These are phyloP conservation scores for Nephotettix cincticeps DNA, from an alignment of 1,140 invertebrate genomes.

Conservation along the genomic window DNA sequence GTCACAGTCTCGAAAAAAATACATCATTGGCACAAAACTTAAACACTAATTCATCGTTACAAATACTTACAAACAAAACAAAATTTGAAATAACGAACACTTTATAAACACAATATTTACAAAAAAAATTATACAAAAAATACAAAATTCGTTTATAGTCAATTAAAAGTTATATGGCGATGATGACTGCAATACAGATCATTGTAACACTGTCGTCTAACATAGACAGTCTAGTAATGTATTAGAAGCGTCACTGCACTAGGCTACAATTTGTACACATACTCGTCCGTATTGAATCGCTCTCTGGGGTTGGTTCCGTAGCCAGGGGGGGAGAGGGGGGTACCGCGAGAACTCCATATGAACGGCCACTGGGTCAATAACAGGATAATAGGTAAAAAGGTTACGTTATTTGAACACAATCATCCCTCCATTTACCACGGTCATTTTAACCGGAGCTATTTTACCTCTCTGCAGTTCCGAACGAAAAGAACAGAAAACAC, in stretches of 20 bases:
- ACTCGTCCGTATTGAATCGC: background rate
- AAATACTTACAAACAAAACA: conserved; percentile 15
- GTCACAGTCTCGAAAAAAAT: conserved; percentile 11
- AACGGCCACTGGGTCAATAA: too few relatives aligned
- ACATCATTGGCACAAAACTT: conserved; percentile 20
- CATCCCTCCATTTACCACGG: too few relatives aligned
- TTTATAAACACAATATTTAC: conserved; percentile 8
- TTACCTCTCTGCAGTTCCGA: too few relatives aligned
- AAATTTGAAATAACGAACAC: background rate
- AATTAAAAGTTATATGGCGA: conserved; percentile 8
- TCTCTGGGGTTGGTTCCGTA: conserved; percentile 6
- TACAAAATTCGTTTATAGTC: background rate
- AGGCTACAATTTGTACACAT: background rate
- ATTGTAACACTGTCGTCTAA: background rate
- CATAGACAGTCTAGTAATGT: background rate
- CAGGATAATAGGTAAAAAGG: too few relatives aligned
- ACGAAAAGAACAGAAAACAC: too few relatives aligned
- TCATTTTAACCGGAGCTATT: too few relatives aligned
- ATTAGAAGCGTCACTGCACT: background rate
- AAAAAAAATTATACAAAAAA: conserved; percentile 12
- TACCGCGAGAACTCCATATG: too few relatives aligned
- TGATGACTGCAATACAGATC: background rate
- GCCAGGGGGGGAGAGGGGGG: too few relatives aligned
- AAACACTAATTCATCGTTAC: background rate
- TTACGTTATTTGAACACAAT: too few relatives aligned